phyloP scores from a whole-genome alignment of 2,797 vertebrate genomes.

The Orientallactaga sibirica region DNA sequence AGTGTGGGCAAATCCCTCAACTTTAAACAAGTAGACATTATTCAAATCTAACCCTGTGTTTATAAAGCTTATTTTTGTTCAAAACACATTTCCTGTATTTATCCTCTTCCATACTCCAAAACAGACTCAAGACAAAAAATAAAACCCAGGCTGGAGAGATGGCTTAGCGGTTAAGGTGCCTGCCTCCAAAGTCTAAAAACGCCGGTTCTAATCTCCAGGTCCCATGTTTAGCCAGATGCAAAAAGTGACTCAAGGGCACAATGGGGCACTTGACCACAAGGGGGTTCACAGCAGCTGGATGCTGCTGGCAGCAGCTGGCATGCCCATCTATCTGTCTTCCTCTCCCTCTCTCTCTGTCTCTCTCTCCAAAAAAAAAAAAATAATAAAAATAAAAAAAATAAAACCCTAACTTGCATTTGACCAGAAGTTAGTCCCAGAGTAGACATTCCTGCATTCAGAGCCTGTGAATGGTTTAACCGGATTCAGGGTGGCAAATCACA shows the following conservation, averaged over 20 bases:
- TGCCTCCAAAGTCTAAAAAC: too few relatives aligned
- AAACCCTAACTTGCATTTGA: neutral
- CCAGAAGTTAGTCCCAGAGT: neutral
- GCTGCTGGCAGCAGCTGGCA: too few relatives aligned
- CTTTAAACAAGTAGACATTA: neutral
- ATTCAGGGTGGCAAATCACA: neutral
- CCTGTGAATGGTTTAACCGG: neutral
- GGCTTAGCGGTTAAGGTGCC: too few relatives aligned
- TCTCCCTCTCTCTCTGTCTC: too few relatives aligned
- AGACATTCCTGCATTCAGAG: conserved; percentile 16
- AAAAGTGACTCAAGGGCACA: too few relatives aligned
- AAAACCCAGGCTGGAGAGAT: neutral
- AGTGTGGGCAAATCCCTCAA: neutral
- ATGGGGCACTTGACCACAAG: too few relatives aligned
- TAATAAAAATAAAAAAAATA: neutral
- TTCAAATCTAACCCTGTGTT: conserved; percentile 23
- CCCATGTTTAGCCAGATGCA: too few relatives aligned
- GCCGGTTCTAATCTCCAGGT: too few relatives aligned
- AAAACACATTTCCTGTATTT: conserved; percentile 9
- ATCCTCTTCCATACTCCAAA: conserved; percentile 20
- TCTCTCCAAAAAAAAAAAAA: too few relatives aligned
- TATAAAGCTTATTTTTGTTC: conserved; percentile 34
- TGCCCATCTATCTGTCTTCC: too few relatives aligned
- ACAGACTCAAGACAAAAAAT: conserved; percentile 33
- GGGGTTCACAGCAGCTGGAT: too few relatives aligned